phyloP scores from a whole-genome alignment of 1,140 invertebrate species.

The Sminthurides bifidus region DNA sequence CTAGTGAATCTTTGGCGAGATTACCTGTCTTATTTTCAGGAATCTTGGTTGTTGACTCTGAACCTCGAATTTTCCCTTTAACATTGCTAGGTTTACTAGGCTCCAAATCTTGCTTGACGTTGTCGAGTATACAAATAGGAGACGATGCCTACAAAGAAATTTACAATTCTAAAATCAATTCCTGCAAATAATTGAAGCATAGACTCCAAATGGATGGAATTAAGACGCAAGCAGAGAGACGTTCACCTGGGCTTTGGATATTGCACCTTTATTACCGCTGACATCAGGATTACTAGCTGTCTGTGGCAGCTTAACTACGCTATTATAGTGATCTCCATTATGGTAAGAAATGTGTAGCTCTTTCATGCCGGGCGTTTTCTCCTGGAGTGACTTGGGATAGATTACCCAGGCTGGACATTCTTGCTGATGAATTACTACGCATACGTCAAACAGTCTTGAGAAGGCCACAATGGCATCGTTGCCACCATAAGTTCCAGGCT shows the following conservation, averaged over 20 bases:
- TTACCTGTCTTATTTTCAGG: no score
- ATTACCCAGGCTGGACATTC: constrained; percentile 41
- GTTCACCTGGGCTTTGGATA: no score
- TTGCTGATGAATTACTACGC: constrained; percentile 45
- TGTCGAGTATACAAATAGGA: no score
- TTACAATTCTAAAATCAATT: neutral
- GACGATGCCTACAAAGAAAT: no score
- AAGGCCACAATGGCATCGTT: constrained; percentile 47
- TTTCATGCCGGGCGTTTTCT: neutral
- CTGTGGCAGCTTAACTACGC: constrained; percentile 27
- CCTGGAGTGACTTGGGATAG: constrained; percentile 28
- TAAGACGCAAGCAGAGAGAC: no score
- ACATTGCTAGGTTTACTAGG: no score
- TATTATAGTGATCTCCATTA: constrained; percentile 37
- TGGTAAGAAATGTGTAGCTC: constrained; percentile 38
- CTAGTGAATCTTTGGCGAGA: no score
- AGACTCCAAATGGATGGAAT: constrained; percentile 22
- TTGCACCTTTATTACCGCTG: no score
- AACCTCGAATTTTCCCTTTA: no score
- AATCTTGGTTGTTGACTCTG: no score
- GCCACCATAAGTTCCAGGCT: constrained; percentile 44
- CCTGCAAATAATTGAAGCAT: constrained; percentile 1
- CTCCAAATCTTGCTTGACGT: no score
- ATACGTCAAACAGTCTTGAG: constrained; percentile 40
- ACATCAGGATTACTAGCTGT: constrained; percentile 39